Evolutionary conservation across 2,797 vertebrate species (phyloP), one percentile per base, ranked within the genome.

Genomic region (Coreius guichenoti): DNA sequence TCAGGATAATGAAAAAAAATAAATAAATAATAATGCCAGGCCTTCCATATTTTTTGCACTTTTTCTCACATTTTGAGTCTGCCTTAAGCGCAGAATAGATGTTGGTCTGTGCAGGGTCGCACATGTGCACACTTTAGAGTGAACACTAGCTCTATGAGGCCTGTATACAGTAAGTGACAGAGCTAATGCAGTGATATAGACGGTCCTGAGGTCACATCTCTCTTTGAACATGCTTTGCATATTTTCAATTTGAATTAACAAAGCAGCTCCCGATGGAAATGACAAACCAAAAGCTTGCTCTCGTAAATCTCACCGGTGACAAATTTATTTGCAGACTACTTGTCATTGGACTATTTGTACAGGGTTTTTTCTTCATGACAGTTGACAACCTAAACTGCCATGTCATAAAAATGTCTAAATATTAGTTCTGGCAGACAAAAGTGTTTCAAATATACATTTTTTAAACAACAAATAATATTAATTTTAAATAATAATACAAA

Each of bases 211-310:
- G 26, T 79, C 16, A 23, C 4, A 78, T 61, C 45, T 67, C 36
- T 63, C n/a, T 63, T n/a, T 61, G 26, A 61, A 49, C 49, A 36
- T n/a, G 39, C 13, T 85, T 49, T 85, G 49, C 65, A 75, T 82
- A n/a, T 58, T 54, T 29, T 78, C n/a, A 26, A 49, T 43, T 70
- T 82, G 49, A 65, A 77, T 72, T 70, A n/a, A 63, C 26, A 70
- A 39, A 51, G 45, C 17, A 51, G 23, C 51, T 85, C 65, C 29
- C 0, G 19, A 33, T 69, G 19, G 17, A 63, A 69, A 85, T 80
- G 58, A 73, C 51, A 61, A 51, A 26, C 56, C 19, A 33, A 61
- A 80, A 63, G 68, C 29, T 51, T 58, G 69, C 77, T 31, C 45
- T 43, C 4, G n/a, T 36, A 77, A 68, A 72, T 72, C 51, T 45